Conservation (phyloP, 2,797 vertebrate genomes). For the Otus scops region DNA sequence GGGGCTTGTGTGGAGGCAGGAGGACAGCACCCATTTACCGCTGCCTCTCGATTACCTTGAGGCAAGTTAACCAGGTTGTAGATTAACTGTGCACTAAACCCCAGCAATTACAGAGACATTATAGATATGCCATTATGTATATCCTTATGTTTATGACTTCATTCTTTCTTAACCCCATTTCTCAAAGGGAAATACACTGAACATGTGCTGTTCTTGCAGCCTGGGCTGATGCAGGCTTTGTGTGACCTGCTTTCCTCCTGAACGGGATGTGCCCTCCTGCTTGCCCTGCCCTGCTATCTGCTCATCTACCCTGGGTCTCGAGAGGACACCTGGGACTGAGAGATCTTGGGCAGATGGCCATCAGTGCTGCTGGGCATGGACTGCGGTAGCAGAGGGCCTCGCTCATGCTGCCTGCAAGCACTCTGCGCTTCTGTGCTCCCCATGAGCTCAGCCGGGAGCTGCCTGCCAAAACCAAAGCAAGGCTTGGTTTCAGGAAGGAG, state of each 20-base stretch:
- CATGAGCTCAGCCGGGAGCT: not conserved
- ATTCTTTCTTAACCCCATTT: not conserved
- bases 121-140: not conserved
- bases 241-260: not conserved
- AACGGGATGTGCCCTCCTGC: not conserved
- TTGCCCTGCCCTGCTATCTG: not conserved
- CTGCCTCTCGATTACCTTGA: not conserved
- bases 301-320: not conserved
- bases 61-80: slow-evolving; percentile 18
- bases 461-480: not conserved
- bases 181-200: not conserved
- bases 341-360: not conserved
- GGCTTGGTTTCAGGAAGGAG: not conserved
- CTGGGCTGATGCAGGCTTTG: not conserved
- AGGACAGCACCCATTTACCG: not conserved
- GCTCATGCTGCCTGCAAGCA: not conserved
- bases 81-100: slow-evolving; percentile 16
- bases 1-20: not conserved
- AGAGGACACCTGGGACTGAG: not conserved
- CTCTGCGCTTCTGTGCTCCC: fast-evolving
- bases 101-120: not conserved
- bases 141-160: slow-evolving; percentile 12
- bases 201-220: not conserved
- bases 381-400: not conserved
- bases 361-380: not conserved